Conservation (phyloP, 1,140 invertebrate genomes). For the honey bee (Apis mellifera) region DNA sequence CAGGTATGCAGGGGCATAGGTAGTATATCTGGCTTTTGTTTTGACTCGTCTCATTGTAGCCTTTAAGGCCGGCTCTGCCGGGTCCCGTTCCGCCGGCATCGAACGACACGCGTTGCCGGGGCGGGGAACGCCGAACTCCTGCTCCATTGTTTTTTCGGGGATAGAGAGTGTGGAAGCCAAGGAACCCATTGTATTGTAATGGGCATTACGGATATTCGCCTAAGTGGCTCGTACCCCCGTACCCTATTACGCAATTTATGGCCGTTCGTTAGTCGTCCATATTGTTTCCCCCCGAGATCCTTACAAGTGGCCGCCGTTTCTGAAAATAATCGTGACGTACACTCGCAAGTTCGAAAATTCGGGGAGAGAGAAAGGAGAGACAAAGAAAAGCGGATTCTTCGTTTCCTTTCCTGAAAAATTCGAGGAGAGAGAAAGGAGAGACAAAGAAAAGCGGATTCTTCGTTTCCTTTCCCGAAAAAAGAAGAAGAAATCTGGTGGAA, state of each 20-base stretch:
- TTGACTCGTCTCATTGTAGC: constrained; percentile 68
- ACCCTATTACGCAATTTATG: constrained; percentile 72
- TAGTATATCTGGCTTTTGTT: constrained; percentile 76
- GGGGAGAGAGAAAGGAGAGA: too few relatives aligned
- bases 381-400: too few relatives aligned
- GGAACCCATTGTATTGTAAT: constrained; percentile 79
- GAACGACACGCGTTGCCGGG: constrained; percentile 24
- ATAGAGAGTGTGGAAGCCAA: constrained; percentile 56
- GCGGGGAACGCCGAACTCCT: constrained; percentile 12
- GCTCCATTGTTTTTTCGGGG: constrained; percentile 65
- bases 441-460: neutral
- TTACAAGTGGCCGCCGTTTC: neutral
- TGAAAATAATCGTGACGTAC: too few relatives aligned
- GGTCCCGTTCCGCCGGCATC: constrained; percentile 59
- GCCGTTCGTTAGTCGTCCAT: constrained; percentile 66
- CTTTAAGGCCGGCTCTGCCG: constrained; percentile 11
- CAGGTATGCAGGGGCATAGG: constrained; percentile 65
- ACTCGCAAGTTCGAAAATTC: too few relatives aligned
- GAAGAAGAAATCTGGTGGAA: constrained; percentile 1
- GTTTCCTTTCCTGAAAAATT: neutral
- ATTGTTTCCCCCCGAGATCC: constrained; percentile 36
- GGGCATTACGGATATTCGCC: constrained; percentile 71
- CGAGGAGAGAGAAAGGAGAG: too few relatives aligned
- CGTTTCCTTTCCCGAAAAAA: neutral
- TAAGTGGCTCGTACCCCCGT: constrained; percentile 60